Conservation (phyloP, 2,113 vertebrate genomes). For the Mesembrinibis cayennensis region DNA sequence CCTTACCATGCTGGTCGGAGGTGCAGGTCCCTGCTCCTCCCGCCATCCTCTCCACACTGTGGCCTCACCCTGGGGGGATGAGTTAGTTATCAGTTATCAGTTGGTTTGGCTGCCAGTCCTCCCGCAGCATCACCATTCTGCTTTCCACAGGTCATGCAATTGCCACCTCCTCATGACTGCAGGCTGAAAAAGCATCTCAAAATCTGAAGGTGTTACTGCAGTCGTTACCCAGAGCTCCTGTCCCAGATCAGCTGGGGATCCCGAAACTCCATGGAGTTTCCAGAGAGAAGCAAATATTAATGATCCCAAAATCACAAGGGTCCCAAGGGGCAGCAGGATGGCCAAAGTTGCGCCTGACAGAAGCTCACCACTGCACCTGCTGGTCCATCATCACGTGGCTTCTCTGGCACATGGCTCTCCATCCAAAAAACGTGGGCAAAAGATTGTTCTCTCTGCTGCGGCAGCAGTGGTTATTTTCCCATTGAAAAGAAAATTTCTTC, state of each 20-base stretch:
- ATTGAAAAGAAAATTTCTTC: not conserved
- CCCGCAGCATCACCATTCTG: accelerated
- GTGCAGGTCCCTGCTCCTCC: not conserved
- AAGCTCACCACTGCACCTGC: not conserved
- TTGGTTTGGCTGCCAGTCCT: accelerated
- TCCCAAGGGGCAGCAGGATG: not conserved
- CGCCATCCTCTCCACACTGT: accelerated
- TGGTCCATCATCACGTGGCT: accelerated
- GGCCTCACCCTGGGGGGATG: not conserved
- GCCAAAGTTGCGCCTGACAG: accelerated
- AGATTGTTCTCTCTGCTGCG: not conserved
- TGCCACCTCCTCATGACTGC: not conserved
- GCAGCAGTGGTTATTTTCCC: not conserved
- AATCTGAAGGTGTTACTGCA: not conserved
- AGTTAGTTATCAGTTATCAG: too few species aligned
- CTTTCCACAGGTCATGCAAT: not conserved
- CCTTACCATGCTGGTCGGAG: not conserved
- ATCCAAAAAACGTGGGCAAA: not conserved
- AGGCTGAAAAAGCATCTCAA: not conserved
- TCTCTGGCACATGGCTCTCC: not conserved
- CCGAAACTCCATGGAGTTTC: not conserved
- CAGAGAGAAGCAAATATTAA: not conserved
- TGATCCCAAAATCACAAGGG: not conserved
- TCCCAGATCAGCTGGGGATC: not conserved
- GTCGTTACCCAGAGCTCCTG: accelerated